Evolutionary conservation across 1,140 invertebrate genomes (phyloP), one percentile per base, ranked within the genome.

Genomic region (Rhagoletis pomonella): DNA sequence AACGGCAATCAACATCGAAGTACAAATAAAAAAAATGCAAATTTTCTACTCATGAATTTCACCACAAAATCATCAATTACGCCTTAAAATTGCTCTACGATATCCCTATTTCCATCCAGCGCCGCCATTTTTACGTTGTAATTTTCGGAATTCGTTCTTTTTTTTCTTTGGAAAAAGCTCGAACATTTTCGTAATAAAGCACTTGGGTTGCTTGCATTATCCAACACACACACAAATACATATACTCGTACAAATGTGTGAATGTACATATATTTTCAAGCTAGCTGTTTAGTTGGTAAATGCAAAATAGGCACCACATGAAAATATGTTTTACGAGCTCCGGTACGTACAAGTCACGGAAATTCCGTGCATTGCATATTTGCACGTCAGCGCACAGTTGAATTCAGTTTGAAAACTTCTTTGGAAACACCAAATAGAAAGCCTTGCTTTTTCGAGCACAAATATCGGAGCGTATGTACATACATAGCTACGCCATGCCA

Each of bases 311-410:
- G 73, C 47, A 81, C 47, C 47, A 55, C 55, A 81, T 55, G 47
- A 55, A 81, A 81, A 55, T 81, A 81, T 81, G 47, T 81, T 81
- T 81, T 55, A 81, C 73, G 44, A 17, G 73, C 73, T 81, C 73
- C 73, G 73, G 47, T 81, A 81, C 5, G 73, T 81, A 55, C 73
- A 81, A 81, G 73, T 81, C 73, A 81, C 73, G 73, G 73, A 81
- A 81, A 81, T 81, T 81, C 73, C 47, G 50, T 55, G 47, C 73
- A 81, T 19, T 50, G 50, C 44, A 81, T 81, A 81, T 81, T 81
- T 81, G 73, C 73, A 81, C 73, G 73, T 81, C 73, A 81, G 73
- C 69, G 29, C 12, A 10, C 47, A 55, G 5, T 44, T 50, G 47
- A 55, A 47, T 19, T 81, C 39, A 4, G 44, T n/a, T n/a, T 10